Base-by-base conservation (phyloP, 2,113 vertebrate species). In the Budorcas taxicolor region DNA sequence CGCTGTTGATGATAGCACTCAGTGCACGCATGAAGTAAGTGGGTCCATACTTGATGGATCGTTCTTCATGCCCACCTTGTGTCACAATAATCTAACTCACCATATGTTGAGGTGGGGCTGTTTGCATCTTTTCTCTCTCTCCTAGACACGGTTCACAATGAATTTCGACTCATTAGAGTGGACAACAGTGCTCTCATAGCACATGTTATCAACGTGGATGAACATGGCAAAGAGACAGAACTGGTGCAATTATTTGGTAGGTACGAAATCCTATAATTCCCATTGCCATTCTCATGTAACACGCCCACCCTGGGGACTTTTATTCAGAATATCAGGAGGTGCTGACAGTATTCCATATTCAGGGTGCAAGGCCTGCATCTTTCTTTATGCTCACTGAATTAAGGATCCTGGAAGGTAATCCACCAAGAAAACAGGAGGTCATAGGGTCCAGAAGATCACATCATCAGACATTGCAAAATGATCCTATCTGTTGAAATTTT, bases 21-120 rank as follows among this genome's bases (percentile, higher is more conserved):
- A 11, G 64, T 3, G 4, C 33, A 3, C 0, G 1, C 17, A 36
- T 10, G n/a, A n/a, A 1, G 8, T 36, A 17, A 36, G 33, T 67
- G n/a, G 17, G n/a, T 11, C 64, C n/a, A 3, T 11, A 21, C 17
- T 36, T 0, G 0, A 21, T 6, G 64, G 4, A 11, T 4, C 0
- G 4, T 21, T 36, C 17, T 71, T 21, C n/a, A 36, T 12, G 9
- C 4, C 17, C 2, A 3, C 8, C 4, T 1, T 21, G n/a, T 71
- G 19, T 11, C 64, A 12, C 64, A 11, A 12, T 12, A 36, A 36
- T 36, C n/a, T n/a, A 10, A n/a, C 33, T 36, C 17, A 67, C n/a
- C 10, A 36, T 21, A 71, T 36, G 64, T 12, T 71, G 3, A 36
- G 19, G 64, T 71, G 64, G 17, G 1, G 19, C 19, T 71, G 0